phyloP scores from a whole-genome alignment of 2,113 vertebrate species.

The Anolis carolinensis region DNA sequence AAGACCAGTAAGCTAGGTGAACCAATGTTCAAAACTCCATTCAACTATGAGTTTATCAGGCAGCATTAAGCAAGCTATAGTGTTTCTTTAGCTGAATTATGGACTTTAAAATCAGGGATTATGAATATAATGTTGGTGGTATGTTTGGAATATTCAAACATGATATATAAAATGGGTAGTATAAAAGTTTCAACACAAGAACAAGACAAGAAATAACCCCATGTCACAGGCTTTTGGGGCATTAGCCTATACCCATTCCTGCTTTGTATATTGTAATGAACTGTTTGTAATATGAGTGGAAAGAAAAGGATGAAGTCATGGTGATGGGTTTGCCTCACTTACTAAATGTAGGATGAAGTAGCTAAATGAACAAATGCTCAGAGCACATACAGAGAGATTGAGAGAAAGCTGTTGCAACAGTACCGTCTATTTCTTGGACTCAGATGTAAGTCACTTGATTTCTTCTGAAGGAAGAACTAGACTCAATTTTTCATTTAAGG shows the following conservation, averaged over 20 bases:
- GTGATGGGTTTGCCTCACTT: neutral
- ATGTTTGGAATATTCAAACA: neutral
- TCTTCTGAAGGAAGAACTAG: slow-evolving; percentile 37
- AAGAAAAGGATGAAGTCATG: neutral
- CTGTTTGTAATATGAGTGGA: neutral
- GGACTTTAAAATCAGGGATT: neutral
- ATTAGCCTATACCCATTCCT: neutral
- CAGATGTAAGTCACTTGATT: slow-evolving; percentile 21
- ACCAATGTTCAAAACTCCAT: neutral
- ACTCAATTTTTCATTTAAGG: slow-evolving; percentile 44
- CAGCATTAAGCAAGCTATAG: neutral
- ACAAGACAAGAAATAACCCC: neutral
- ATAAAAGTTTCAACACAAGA: neutral
- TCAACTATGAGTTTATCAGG: neutral
- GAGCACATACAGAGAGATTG: too few relatives aligned
- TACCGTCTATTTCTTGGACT: neutral
- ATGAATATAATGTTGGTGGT: neutral
- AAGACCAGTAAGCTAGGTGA: neutral
- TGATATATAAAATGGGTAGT: neutral
- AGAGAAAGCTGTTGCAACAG: neutral
- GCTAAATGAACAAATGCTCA: neutral
- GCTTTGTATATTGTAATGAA: neutral
- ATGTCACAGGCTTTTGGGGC: neutral
- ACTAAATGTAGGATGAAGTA: neutral
- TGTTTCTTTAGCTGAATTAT: neutral